Conservation (phyloP, 2,113 vertebrate species). For the Dipodomys stephensi region DNA sequence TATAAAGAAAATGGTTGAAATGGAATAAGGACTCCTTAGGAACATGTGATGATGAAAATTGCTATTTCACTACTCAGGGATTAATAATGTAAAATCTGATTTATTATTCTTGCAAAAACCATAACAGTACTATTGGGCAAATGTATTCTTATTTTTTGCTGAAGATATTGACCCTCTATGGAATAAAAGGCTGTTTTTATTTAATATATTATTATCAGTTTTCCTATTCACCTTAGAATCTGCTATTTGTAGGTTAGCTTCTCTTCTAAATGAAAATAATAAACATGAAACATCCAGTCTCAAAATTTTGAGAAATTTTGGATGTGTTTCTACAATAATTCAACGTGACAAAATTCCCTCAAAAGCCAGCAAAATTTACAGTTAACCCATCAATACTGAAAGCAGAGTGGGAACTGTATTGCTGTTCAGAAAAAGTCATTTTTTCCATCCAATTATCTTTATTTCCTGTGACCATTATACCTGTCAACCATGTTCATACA, state of each 20-base stretch:
- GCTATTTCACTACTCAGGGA: constrained; percentile 45
- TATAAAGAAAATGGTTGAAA: not conserved
- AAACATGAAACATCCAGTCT: constrained; percentile 68
- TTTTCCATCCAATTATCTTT: constrained; percentile 79
- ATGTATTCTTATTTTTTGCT: constrained; percentile 65
- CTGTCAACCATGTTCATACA: constrained; percentile 74
- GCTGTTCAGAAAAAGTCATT: constrained; percentile 74
- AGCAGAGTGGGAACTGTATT: constrained; percentile 50
- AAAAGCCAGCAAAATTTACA: constrained; percentile 71
- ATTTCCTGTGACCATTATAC: constrained; percentile 79
- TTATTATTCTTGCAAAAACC: constrained; percentile 73
- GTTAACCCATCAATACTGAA: constrained; percentile 65
- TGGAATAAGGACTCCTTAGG: not conserved
- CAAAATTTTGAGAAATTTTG: constrained; percentile 65
- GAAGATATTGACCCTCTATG: constrained; percentile 48
- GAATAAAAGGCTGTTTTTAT: constrained; percentile 63
- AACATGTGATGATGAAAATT: constrained; percentile 69
- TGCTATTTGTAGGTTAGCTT: constrained; percentile 42
- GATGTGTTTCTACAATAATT: constrained; percentile 69
- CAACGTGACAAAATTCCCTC: constrained; percentile 68
- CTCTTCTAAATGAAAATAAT: constrained; percentile 71
- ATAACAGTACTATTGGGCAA: constrained; percentile 4
- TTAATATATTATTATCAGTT: constrained; percentile 61
- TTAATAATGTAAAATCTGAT: constrained; percentile 69
- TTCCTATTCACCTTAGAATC: not conserved